Conservation (phyloP, 2,888 invertebrate genomes). For the Sesia apiformis region DNA sequence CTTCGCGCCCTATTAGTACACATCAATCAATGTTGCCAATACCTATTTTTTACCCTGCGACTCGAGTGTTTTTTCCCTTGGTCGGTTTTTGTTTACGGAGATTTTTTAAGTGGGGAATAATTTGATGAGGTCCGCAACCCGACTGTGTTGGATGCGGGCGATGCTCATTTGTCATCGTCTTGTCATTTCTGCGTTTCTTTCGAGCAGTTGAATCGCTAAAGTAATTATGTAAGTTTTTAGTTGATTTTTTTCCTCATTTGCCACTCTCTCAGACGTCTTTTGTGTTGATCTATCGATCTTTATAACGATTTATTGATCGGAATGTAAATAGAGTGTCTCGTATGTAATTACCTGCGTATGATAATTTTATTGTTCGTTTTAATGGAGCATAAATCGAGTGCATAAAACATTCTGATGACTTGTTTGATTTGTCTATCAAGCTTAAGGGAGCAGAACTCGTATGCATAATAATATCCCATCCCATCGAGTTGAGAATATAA, state of each 20-base stretch:
- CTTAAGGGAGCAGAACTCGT: not conserved
- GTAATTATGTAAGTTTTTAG: conserved; percentile 70
- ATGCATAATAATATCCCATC: not conserved
- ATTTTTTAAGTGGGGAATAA: conserved; percentile 74
- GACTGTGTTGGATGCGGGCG: conserved; percentile 64
- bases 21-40: conserved; percentile 76
- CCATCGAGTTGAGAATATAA: too few species aligned
- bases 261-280: conserved; percentile 24
- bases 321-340: not conserved
- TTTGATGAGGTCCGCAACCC: conserved; percentile 75
- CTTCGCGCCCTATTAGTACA: conserved; percentile 74
- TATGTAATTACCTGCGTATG: not conserved
- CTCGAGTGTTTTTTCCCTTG: conserved; percentile 59
- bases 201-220: conserved; percentile 65
- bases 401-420: not conserved
- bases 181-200: conserved; percentile 74
- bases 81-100: conserved; percentile 70
- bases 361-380: not conserved
- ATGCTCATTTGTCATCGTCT: conserved; percentile 74
- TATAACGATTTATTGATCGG: conserved; percentile 13
- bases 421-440: not conserved
- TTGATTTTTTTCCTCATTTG: conserved; percentile 43
- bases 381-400: not conserved
- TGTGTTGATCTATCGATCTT: conserved; percentile 24
- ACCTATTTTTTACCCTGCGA: conserved; percentile 67